Conservation (phyloP, 2,797 vertebrate species). For the Squalus acanthias region DNA sequence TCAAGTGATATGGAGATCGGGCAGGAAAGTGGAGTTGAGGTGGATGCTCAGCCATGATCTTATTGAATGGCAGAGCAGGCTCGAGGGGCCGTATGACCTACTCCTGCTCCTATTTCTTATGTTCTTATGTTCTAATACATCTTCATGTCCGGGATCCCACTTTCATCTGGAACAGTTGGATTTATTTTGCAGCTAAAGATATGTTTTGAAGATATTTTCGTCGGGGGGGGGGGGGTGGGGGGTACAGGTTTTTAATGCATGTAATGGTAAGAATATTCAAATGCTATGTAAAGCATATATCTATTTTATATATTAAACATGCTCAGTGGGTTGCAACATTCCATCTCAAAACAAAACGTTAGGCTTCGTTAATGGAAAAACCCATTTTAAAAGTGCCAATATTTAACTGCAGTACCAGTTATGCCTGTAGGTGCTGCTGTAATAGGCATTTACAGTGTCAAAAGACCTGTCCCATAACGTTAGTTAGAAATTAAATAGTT, state of each 20-base stretch:
- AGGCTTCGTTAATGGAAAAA: neutral
- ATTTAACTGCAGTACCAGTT: neutral
- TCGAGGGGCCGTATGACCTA: no score
- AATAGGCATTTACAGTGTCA: neutral
- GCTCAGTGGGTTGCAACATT: neutral
- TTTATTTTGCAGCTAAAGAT: neutral
- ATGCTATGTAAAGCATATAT: neutral
- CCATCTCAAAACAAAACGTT: neutral
- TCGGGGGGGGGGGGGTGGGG: no score
- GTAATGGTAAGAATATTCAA: neutral
- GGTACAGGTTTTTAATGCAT: neutral
- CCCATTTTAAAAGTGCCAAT: neutral
- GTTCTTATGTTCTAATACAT: no score
- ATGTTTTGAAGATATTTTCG: neutral
- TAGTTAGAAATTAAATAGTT: neutral
- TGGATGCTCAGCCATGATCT: no score
- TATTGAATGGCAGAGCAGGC: no score
- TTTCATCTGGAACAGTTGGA: neutral
- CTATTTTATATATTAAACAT: neutral
- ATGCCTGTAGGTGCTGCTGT: neutral
- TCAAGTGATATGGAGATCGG: no score
- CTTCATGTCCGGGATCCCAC: neutral
- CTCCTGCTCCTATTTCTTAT: no score
- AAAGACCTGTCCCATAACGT: neutral
- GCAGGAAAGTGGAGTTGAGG: no score